Evolutionary conservation across 1,140 invertebrate genomes (phyloP), one percentile per base, ranked within the genome.

Genomic region (Bombus huntii): DNA sequence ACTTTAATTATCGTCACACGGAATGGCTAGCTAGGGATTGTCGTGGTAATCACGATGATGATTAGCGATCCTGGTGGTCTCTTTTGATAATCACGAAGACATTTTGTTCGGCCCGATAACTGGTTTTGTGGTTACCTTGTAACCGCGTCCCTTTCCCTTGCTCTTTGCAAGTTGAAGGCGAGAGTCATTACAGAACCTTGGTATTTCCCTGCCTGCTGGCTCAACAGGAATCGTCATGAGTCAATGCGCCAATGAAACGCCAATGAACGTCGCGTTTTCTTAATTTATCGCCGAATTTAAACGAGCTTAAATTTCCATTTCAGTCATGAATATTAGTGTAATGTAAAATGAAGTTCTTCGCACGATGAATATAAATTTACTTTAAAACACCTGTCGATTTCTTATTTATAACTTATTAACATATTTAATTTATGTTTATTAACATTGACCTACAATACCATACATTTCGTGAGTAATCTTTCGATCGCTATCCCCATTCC

Each of bases 91-190:
- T 81, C 82, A 71, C 71, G 53, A 72, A 87, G 76, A 72, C 31
- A 79, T 70, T 79, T 47, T 28, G n/a, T 31, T 31, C 44, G 22
- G 15, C 10, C 31, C 9, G 47, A 34, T 25, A 72, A 84, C 82
- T 62, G 66, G 66, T 80, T 85, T 13, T 25, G 57, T 39, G 62
- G 62, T 85, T 59, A 72, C 66, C 74, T 79, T 62, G 82, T 25
- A 34, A 77, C 65, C 22, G 18, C 72, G 73, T 79, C 77, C 39
- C 83, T 80, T 85, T 80, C 66, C 68, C 76, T 85, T 85, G 83
- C 76, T 85, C 76, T 62, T 80, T 85, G 68, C 68, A 70, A 77
- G 59, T 77, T 78, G 76, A 85, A 85, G 83, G 83, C 65, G 68
- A 85, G 76, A 85, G 66, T 80, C 66, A 72, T 85, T 85, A 65